A percentile compares a stretch with the other conserved stretches of the same genome.
These are phyloP conservation scores for Lampropteryx suffumata DNA, from an alignment of 2,888 invertebrate genomes.

Conservation along the genomic window DNA sequence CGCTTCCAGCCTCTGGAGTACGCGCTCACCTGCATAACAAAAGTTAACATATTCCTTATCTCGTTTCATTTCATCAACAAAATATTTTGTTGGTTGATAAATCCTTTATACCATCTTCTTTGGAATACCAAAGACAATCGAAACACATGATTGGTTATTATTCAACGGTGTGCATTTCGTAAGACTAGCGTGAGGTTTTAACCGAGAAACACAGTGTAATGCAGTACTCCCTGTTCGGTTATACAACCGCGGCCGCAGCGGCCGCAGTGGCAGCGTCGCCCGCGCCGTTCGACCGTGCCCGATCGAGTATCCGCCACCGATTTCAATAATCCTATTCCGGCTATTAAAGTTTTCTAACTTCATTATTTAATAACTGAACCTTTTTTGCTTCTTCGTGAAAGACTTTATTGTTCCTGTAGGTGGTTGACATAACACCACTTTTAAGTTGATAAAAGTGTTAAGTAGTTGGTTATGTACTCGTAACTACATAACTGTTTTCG, in stretches of 20 bases:
- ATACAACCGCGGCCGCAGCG: conserved; percentile 32
- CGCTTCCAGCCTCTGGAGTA: conserved; percentile 84
- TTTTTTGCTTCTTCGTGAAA: background rate
- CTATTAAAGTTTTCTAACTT: conserved; percentile 19
- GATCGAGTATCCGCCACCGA: conserved; percentile 11
- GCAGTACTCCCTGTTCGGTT: conserved; percentile 34
- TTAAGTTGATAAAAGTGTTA: background rate
- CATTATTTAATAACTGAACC: conserved; percentile 3
- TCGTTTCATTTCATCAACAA: too few species aligned
- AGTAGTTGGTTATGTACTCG: too few species aligned
- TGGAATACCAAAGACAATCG: conserved; percentile 51
- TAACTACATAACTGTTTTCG: background rate
- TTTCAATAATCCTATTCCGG: conserved; percentile 14
- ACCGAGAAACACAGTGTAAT: conserved; percentile 23
- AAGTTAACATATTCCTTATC: too few species aligned
- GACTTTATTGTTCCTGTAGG: background rate
- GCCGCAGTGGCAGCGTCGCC: conserved; percentile 2
- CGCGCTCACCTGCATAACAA: conserved; percentile 84
- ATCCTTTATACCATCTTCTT: conserved; percentile 23
- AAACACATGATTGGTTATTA: conserved; percentile 53
- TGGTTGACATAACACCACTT: background rate
- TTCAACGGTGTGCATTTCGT: conserved; percentile 44
- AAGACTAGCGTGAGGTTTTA: conserved; percentile 37
- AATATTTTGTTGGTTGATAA: background rate
- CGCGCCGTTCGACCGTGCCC: conserved; percentile 16